Evolutionary conservation across 2,113 vertebrate species (phyloP).

Genomic region (Pangasianodon hypophthalmus): DNA sequence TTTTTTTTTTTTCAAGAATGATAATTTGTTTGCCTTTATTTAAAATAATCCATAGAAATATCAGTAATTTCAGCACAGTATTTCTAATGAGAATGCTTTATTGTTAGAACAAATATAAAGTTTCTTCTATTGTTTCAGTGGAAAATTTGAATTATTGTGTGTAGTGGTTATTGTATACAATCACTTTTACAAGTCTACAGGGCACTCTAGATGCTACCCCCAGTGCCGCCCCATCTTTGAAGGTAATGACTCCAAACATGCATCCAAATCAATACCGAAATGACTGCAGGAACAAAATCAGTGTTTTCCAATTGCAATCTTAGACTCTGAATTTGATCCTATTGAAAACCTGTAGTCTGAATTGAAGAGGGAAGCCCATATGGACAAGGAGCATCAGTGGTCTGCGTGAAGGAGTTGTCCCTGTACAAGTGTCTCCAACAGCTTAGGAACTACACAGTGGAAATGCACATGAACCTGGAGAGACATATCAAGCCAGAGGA

Average conservation of each 20-base stretch:
- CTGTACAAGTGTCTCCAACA: not conserved
- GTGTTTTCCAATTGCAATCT: not conserved
- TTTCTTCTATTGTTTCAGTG: no score
- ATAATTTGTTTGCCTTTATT: not conserved
- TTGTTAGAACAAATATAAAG: not conserved
- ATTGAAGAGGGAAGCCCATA: not conserved
- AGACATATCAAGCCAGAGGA: slow-evolving; percentile 50
- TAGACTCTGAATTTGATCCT: not conserved
- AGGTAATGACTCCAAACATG: not conserved
- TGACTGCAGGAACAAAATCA: not conserved
- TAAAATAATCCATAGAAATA: not conserved
- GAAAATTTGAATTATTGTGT: not conserved
- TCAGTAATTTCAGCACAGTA: not conserved
- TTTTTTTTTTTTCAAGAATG: not conserved
- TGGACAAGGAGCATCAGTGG: not conserved
- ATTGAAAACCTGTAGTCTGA: not conserved
- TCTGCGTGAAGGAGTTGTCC: not conserved
- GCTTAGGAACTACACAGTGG: slow-evolving; percentile 71
- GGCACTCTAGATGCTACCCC: not conserved
- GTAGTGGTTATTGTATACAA: not conserved
- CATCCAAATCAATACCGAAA: not conserved
- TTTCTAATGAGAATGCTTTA: not conserved
- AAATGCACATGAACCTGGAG: slow-evolving; percentile 68
- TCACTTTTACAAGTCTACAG: not conserved
- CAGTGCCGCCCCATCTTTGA: not conserved